Conservation (phyloP, 2,113 vertebrate genomes). For the Vidua chalybeata region DNA sequence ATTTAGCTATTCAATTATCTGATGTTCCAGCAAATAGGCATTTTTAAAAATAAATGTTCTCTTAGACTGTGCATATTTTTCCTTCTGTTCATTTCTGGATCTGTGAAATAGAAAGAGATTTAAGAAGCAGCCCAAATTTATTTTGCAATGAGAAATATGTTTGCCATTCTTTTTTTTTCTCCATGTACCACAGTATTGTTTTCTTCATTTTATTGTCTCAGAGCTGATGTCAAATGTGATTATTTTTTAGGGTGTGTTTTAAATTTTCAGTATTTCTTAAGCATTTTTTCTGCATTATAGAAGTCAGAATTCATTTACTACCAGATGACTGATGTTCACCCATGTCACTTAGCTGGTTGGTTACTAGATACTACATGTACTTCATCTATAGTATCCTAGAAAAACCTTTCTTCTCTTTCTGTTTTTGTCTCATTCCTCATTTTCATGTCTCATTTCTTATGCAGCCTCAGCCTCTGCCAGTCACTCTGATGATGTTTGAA, state of each 20-base stretch:
- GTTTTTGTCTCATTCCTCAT: neutral
- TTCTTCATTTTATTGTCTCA: neutral
- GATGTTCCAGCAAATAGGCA: neutral
- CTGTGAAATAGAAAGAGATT: neutral
- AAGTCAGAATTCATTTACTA: neutral
- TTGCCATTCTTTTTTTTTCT: neutral
- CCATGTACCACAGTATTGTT: neutral
- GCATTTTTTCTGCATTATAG: neutral
- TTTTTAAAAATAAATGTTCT: neutral
- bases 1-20: neutral
- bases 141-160: neutral
- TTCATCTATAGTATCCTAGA: neutral
- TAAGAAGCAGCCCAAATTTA: neutral
- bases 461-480: neutral
- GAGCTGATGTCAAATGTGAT: neutral
- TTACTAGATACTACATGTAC: neutral
- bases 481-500: neutral
- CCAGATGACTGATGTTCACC: neutral
- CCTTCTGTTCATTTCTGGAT: neutral
- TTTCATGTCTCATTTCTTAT: neutral
- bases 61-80: neutral
- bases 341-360: neutral
- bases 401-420: neutral
- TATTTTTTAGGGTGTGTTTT: neutral
- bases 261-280: neutral